A percentile compares a stretch with the other conserved stretches of the same genome.
These are phyloP conservation scores for Onychostoma macrolepis DNA, from an alignment of 2,113 vertebrate genomes.

Conservation along the genomic window DNA sequence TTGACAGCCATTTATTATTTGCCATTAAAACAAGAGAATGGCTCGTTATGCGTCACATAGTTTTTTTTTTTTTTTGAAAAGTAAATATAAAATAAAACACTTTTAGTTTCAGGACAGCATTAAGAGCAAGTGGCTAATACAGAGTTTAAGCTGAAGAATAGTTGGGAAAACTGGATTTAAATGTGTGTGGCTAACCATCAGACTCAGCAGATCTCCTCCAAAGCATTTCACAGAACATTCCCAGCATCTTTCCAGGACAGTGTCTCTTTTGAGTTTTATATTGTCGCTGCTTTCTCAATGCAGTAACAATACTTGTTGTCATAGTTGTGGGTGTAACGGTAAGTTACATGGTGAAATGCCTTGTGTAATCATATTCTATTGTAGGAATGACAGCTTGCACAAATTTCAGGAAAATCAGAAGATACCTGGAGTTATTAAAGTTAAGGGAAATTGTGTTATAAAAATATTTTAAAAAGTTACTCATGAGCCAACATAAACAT, in stretches of 20 bases:
- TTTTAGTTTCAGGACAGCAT: constrained; percentile 19
- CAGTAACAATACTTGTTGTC: constrained; percentile 19
- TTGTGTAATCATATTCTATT: constrained; percentile 99
- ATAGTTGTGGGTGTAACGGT: neutral
- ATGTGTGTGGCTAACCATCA: neutral
- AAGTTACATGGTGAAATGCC: constrained; percentile 97
- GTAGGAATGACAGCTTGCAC: constrained; percentile 99
- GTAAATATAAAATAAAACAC: constrained; percentile 29
- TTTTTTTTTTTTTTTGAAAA: neutral
- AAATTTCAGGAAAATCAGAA: constrained; percentile 99
- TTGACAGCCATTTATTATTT: constrained; percentile 31
- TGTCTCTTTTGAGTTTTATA: neutral
- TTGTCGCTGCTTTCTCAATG: neutral
- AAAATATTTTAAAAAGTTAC: neutral
- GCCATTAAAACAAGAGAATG: constrained; percentile 11
- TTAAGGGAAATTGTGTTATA: constrained; percentile 79
- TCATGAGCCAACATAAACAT: neutral
- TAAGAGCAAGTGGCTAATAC: constrained; percentile 23
- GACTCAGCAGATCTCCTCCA: neutral
- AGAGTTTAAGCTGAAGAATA: constrained; percentile 16
- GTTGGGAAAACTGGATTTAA: neutral
- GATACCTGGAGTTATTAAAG: constrained; percentile 83
- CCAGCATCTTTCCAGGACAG: constrained; percentile 24
- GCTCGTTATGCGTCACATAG: neutral
- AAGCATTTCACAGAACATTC: neutral